Evolutionary conservation across 1,140 invertebrate species (phyloP), one percentile per base, ranked within the genome.

Genomic region (Papilio xuthus): DNA sequence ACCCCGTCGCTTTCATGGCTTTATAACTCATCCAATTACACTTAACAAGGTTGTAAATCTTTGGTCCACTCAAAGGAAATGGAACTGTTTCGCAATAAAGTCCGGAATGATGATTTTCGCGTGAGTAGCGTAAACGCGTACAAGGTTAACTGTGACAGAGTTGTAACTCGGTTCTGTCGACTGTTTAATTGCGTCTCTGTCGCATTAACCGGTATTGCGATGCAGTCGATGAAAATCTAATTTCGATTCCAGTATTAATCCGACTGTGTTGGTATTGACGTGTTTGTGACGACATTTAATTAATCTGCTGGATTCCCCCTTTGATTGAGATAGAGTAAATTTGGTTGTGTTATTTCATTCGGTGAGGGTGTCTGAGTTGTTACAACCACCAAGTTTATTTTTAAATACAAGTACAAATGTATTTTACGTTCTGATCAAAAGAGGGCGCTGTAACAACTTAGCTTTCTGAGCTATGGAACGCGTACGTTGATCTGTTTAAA

Each of bases 31-130:
- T 75, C 73, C 73, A 75, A 75, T 75, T 75, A 75, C 72, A 75
- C 32, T 75, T 75, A 60, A 60, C 50, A 75, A 60, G 73, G 73
- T 75, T 75, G 73, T 75, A 75, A 75, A 75, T 75, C 73, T 60
- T 26, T 41, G 50, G 73, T 37, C 73, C 73, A 37, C 47, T 53
- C 73, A 75, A 75, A 75, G 26, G 73, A 75, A 75, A 75, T 75
- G 73, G 50, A 75, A 75, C 73, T 41, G 32, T 75, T 28, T 75
- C 73, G 73, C 73, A 75, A 75, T 75, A 75, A 56, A 53, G 23
- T 37, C 26, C 15, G 73, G 26, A 75, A 60, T 37, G 47, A 60
- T 75, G 73, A 75, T 75, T 53, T 53, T 75, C 72, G 72, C 72
- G 50, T 75, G 44, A 37, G 72, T 28, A n/a, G 47, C 47, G 72